Conservation (phyloP, 2,113 vertebrate genomes). For the Petrocephalus zakoni region DNA sequence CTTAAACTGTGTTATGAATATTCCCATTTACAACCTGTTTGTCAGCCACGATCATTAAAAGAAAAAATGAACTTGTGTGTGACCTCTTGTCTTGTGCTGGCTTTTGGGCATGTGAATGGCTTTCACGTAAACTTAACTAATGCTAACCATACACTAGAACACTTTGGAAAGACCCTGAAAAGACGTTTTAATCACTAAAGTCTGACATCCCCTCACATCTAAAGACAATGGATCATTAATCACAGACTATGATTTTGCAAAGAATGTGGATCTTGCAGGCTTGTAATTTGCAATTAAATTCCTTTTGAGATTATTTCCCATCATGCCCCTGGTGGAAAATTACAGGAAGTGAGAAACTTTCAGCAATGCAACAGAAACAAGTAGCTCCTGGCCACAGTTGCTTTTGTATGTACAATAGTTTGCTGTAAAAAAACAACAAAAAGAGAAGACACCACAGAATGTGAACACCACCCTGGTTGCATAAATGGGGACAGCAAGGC, state of each 20-base stretch:
- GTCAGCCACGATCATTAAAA: conserved; percentile 19
- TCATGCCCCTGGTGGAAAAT: background rate
- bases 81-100: background rate
- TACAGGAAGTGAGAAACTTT: background rate
- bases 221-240: background rate
- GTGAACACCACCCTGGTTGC: background rate
- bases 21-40: conserved; percentile 11
- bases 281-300: background rate
- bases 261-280: background rate
- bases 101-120: background rate
- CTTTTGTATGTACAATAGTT: background rate
- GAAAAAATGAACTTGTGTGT: background rate
- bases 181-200: too few relatives aligned
- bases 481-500: background rate
- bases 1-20: conserved; percentile 14
- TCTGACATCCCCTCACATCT: background rate
- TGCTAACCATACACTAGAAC: background rate
- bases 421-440: background rate
- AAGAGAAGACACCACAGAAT: background rate
- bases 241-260: background rate
- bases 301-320: background rate
- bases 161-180: background rate
- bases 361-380: background rate
- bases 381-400: background rate
- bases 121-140: background rate